A percentile compares a stretch with the other conserved stretches of the same genome.
Conservation (phyloP, 2,888 invertebrate genomes). For the Agelastica alni region DNA sequence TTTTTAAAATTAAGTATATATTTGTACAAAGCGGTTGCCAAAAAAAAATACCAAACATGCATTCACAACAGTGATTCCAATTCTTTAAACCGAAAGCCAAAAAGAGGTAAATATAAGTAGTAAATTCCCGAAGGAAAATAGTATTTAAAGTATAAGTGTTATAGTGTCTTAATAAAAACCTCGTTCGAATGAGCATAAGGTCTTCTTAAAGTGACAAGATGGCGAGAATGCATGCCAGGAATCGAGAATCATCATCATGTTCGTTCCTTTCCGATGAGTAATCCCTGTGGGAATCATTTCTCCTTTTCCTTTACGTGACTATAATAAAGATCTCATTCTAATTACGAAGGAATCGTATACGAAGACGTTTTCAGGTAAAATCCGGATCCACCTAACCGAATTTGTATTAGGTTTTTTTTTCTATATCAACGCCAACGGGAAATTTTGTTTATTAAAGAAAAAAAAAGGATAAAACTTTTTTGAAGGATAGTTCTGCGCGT, state of each 20-base stretch:
- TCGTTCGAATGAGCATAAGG: not conserved
- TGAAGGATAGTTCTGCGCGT: no score
- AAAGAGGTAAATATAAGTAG: no score
- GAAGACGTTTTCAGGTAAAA: constrained; percentile 1
- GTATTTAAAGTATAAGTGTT: no score
- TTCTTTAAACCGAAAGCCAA: no score
- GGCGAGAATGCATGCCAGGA: not conserved
- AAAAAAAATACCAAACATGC: no score
- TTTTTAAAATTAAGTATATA: no score
- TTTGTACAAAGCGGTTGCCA: no score
- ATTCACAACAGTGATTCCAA: no score
- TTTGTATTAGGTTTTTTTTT: not conserved
- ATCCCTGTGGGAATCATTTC: not conserved
- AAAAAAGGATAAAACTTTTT: not conserved
- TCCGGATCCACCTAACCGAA: constrained; percentile 1
- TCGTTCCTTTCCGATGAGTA: not conserved
- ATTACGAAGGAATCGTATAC: not conserved
- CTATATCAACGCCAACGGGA: not conserved
- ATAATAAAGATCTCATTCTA: not conserved
- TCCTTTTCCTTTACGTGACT: constrained; percentile 1
- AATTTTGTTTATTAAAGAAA: not conserved
- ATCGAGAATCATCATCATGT: not conserved
- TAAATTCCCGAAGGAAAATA: no score
- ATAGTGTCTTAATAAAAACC: no score
- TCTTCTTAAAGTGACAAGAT: constrained; percentile 1